phyloP scores from a whole-genome alignment of 2,113 vertebrate genomes.

The Eira barbara region DNA sequence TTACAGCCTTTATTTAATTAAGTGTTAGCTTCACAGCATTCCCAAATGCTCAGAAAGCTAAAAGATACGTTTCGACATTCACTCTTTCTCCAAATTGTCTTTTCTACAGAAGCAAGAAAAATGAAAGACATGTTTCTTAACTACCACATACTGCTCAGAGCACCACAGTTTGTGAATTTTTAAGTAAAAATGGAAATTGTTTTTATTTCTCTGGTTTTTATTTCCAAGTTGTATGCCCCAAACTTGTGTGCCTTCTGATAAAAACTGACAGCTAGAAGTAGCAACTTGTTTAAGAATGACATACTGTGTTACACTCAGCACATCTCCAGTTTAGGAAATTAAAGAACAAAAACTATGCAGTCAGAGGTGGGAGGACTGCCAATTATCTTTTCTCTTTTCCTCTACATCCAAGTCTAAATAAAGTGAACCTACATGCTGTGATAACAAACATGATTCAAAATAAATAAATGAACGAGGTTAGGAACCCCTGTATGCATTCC shows the following conservation, averaged over 20 bases:
- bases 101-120: slow-evolving; percentile 15
- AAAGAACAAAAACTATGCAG: slow-evolving; percentile 39
- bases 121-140: slow-evolving; percentile 49
- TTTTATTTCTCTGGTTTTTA: slow-evolving; percentile 69
- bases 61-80: background rate
- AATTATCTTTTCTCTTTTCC: background rate
- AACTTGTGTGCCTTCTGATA: slow-evolving; percentile 61
- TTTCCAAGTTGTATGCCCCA: slow-evolving; percentile 32
- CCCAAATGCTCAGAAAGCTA: background rate
- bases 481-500: background rate
- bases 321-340: slow-evolving; percentile 47
- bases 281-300: slow-evolving; percentile 51
- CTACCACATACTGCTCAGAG: slow-evolving; percentile 48
- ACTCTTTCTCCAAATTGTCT: slow-evolving; percentile 4
- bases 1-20: slow-evolving; percentile 23
- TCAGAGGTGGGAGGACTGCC: background rate
- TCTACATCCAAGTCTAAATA: slow-evolving; percentile 38
- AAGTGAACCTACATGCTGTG: slow-evolving; percentile 15
- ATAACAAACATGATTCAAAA: background rate
- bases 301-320: slow-evolving; percentile 43
- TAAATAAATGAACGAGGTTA: background rate
- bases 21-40: background rate
- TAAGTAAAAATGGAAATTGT: slow-evolving; percentile 71
- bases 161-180: slow-evolving; percentile 50
- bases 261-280: slow-evolving; percentile 69